Evolutionary conservation across 2,888 invertebrate species (phyloP).

Genomic region (Mesopsocus fuscifrons): DNA sequence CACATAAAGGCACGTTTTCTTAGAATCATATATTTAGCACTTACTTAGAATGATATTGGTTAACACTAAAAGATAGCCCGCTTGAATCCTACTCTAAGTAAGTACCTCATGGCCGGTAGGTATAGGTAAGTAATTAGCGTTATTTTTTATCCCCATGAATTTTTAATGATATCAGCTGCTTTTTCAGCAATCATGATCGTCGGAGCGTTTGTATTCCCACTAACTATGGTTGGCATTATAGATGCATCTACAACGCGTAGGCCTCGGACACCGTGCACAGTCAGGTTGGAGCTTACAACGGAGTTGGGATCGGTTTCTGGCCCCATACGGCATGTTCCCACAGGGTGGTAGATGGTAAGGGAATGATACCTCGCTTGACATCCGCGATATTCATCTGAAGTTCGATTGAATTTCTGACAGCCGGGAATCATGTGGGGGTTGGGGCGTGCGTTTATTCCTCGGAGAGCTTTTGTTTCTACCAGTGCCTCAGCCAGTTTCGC

Average conservation of each 20-base stretch:
- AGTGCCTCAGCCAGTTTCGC: constrained; percentile 8
- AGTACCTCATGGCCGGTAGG: no score
- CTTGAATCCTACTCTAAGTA: no score
- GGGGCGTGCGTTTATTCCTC: constrained; percentile 10
- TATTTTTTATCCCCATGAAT: background rate
- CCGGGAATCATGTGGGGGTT: constrained; percentile 11
- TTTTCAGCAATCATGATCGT: constrained; percentile 15
- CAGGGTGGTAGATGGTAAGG: constrained; percentile 13
- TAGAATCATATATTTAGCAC: no score
- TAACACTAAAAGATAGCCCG: no score
- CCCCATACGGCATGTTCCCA: constrained; percentile 14
- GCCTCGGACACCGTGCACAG: constrained; percentile 12
- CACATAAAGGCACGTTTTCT: no score
- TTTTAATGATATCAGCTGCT: constrained; percentile 13
- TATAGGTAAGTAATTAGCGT: no score
- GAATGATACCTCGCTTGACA: constrained; percentile 11
- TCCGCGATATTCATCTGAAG: constrained; percentile 4
- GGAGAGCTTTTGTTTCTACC: constrained; percentile 10
- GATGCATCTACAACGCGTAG: constrained; percentile 15
- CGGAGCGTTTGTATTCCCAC: constrained; percentile 15
- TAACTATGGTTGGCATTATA: constrained; percentile 13
- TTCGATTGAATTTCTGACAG: background rate
- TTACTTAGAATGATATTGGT: no score
- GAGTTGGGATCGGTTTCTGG: constrained; percentile 11
- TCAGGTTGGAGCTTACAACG: constrained; percentile 13